Evolutionary conservation across 2,113 vertebrate genomes (phyloP).

Genomic region (Grallaria varia): DNA sequence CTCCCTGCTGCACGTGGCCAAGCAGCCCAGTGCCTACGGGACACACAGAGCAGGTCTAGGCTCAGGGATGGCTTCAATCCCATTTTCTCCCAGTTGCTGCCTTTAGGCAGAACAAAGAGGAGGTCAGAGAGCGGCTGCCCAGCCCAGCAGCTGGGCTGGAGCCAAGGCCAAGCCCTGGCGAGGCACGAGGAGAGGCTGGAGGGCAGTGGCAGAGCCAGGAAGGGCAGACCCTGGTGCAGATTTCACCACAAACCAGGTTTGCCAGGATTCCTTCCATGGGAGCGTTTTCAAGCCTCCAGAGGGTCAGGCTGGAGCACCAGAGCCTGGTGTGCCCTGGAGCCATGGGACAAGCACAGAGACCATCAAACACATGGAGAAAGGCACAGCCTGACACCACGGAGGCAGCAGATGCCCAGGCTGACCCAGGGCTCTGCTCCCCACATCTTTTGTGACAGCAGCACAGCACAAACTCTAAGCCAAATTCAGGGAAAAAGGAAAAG

Average conservation of each 20-base stretch:
- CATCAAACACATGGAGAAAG: neutral
- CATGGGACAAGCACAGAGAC: accelerated
- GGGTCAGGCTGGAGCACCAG: neutral
- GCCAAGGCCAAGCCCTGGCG: accelerated
- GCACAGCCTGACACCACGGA: accelerated
- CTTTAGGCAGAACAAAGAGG: neutral
- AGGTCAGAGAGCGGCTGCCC: neutral
- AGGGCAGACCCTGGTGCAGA: neutral
- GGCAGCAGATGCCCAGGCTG: accelerated
- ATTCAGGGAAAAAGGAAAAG: neutral
- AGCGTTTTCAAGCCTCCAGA: neutral
- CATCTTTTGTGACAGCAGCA: neutral
- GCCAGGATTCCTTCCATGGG: neutral
- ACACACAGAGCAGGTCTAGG: neutral
- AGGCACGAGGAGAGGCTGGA: neutral
- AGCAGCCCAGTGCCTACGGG: neutral
- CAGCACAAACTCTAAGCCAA: neutral
- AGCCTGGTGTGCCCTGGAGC: neutral
- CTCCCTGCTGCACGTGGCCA: accelerated
- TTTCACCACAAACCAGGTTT: neutral
- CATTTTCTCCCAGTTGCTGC: neutral
- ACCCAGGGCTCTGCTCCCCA: neutral
- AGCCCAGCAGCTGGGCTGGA: neutral
- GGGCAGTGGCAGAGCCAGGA: neutral
- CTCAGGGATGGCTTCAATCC: neutral